Evolutionary conservation across 2,888 invertebrate species (phyloP).

Genomic region (Platycheirus rosarum): DNA sequence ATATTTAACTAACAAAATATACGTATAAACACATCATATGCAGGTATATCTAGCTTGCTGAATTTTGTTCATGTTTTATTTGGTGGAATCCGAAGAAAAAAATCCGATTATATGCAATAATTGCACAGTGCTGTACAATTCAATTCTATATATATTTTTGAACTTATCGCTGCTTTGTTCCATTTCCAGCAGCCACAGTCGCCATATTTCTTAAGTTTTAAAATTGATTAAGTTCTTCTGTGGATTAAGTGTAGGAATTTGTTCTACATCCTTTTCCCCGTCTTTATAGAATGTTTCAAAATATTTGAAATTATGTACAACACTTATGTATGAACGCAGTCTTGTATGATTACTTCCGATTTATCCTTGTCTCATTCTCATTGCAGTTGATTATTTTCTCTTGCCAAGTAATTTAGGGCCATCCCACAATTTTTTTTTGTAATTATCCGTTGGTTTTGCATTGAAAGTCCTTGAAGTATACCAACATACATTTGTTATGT

Average conservation of each 20-base stretch:
- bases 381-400: not conserved
- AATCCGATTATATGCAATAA: not conserved
- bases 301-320: not conserved
- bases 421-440: conserved; percentile 19
- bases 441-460: not conserved
- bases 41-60: too few species aligned
- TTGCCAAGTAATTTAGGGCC: conserved; percentile 11
- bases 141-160: conserved; percentile 4
- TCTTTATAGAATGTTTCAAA: not conserved
- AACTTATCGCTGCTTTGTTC: conserved; percentile 1
- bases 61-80: too few species aligned
- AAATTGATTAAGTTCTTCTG: conserved; percentile 15
- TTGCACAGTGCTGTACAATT: conserved; percentile 4
- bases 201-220: conserved; percentile 6
- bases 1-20: too few species aligned
- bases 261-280: conserved; percentile 4
- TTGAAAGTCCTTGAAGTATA: conserved; percentile 3
- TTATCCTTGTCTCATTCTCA: not conserved
- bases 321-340: not conserved
- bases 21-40: too few species aligned
- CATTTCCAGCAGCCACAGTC: conserved; percentile 8
- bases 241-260: not conserved
- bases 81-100: too few species aligned
- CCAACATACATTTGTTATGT: not conserved
- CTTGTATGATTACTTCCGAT: not conserved